These are phyloP conservation scores for Pterophyllum scalare DNA, from an alignment of 2,113 vertebrate species.

Conservation along the genomic window DNA sequence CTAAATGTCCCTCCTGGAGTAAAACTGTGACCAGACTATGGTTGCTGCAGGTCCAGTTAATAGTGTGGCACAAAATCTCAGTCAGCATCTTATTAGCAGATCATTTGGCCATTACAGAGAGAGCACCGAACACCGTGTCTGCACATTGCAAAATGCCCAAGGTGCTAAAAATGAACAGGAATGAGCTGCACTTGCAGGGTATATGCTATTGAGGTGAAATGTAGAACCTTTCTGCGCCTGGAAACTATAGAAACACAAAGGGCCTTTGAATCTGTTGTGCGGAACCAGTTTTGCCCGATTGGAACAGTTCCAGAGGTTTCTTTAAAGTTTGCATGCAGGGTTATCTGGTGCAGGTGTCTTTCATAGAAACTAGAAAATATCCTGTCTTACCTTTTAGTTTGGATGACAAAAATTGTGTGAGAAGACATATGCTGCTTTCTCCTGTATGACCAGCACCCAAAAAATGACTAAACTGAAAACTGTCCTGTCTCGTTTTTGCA, in stretches of 20 bases:
- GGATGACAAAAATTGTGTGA: background rate
- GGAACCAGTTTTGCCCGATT: constrained; percentile 22
- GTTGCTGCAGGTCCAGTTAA: constrained; percentile 30
- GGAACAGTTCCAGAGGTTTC: constrained; percentile 10
- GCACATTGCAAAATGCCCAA: background rate
- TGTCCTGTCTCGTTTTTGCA: background rate
- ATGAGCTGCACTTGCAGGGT: background rate
- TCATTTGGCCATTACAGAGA: constrained; percentile 7
- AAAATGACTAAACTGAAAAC: constrained; percentile 1
- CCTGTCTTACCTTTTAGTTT: background rate
- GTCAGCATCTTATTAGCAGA: constrained; percentile 5
- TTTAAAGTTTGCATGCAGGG: constrained; percentile 14
- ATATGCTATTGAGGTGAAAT: background rate
- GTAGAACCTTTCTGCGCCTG: background rate
- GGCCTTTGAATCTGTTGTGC: constrained; percentile 5
- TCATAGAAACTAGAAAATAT: constrained; percentile 17
- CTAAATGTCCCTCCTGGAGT: background rate
- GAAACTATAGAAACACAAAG: background rate
- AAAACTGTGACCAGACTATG: constrained; percentile 4
- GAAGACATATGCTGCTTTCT: background rate
- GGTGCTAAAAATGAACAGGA: constrained; percentile 14
- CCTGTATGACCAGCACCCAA: background rate
- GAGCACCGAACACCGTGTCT: background rate
- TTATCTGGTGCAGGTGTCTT: constrained; percentile 13
- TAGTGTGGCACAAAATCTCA: constrained; percentile 13